Evolutionary conservation across 2,113 vertebrate species (phyloP).

Genomic region (Candoia aspera): DNA sequence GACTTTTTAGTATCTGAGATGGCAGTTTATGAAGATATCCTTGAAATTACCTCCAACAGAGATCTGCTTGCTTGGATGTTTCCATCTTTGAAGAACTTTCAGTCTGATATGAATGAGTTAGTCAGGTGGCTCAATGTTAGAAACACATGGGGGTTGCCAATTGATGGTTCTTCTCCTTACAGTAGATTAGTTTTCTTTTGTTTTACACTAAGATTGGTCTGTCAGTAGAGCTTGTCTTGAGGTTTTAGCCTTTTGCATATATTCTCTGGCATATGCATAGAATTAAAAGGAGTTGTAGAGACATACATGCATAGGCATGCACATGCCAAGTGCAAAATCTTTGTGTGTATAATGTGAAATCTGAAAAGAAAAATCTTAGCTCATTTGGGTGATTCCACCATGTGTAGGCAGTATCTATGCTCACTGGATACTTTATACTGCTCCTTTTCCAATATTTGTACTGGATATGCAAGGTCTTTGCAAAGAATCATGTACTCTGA

Average conservation of each 20-base stretch:
- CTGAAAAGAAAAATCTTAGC: background rate
- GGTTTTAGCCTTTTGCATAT: background rate
- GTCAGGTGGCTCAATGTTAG: background rate
- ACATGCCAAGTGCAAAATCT: background rate
- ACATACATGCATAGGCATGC: background rate
- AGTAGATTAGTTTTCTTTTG: background rate
- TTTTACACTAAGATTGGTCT: background rate
- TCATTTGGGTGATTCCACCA: background rate
- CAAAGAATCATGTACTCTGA: background rate
- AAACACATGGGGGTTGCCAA: background rate
- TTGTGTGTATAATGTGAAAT: background rate
- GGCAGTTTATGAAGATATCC: background rate
- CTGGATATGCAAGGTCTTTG: background rate
- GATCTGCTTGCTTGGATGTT: conserved; percentile 79
- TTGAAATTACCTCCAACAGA: conserved; percentile 74
- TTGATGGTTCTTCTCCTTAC: background rate
- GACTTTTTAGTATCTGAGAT: conserved; percentile 65
- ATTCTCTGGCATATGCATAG: background rate
- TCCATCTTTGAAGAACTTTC: background rate
- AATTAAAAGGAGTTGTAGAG: background rate
- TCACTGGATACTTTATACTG: background rate
- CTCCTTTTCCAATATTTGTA: background rate
- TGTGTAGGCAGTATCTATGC: background rate
- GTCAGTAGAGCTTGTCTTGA: background rate
- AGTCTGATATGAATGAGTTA: background rate